Percentiles rank a stretch among this genome's conserved stretches.
Evolutionary conservation across 2,888 invertebrate species (phyloP).

Genomic region (Platynereis dumerilii): DNA sequence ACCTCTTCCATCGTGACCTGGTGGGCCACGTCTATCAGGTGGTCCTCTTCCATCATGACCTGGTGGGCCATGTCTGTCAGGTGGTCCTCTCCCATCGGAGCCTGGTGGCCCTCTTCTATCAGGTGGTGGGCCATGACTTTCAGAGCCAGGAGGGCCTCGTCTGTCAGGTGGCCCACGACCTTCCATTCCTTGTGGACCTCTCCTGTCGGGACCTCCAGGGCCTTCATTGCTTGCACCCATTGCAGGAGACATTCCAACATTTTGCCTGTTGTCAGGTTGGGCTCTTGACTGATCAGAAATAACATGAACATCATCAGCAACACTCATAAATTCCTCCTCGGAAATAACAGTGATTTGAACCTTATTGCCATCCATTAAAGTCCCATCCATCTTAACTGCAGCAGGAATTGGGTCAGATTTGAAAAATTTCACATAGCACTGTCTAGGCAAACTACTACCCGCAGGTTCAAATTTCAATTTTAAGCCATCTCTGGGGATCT

Average conservation of each 20-base stretch:
- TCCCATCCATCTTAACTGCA: conserved; percentile 73
- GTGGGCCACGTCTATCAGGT: not conserved
- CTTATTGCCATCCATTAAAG: conserved; percentile 72
- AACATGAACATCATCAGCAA: conserved; percentile 69
- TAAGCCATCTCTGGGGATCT: conserved; percentile 81
- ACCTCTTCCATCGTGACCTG: not conserved
- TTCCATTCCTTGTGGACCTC: not conserved
- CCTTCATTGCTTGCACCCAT: conserved; percentile 53
- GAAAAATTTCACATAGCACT: conserved; percentile 79
- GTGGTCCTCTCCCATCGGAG: too few species aligned
- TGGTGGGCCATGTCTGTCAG: not conserved
- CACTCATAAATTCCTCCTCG: conserved; percentile 77
- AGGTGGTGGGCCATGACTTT: too few species aligned
- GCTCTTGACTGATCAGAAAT: conserved; percentile 2
- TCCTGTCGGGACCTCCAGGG: conserved; percentile 37
- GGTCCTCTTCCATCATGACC: not conserved
- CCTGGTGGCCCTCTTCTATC: too few species aligned
- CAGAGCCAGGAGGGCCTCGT: too few species aligned
- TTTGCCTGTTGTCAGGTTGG: conserved; percentile 62
- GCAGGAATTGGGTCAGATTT: conserved; percentile 74
- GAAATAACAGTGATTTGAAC: conserved; percentile 75
- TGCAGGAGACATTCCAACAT: too few species aligned
- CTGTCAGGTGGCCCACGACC: not conserved
- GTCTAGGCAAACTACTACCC: conserved; percentile 76
- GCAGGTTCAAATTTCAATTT: conserved; percentile 83